phyloP scores from a whole-genome alignment of 2,888 invertebrate genomes.

The Diadegma fenestrale region DNA sequence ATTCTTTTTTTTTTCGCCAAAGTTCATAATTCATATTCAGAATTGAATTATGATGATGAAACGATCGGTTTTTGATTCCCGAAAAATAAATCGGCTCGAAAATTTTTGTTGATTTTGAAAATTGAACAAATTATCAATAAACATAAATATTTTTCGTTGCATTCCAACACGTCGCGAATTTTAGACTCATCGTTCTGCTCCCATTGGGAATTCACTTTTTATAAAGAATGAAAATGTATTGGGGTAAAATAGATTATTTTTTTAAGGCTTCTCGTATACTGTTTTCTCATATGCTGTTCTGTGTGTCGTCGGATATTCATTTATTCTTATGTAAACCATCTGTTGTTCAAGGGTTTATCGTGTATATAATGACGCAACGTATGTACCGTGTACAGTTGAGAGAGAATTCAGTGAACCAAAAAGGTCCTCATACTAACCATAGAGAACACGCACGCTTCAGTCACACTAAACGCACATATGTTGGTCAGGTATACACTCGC shows the following conservation, averaged over 20 bases:
- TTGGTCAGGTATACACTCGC: constrained; percentile 28
- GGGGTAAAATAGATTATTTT: background rate
- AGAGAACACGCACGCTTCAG: constrained; percentile 31
- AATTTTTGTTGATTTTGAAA: no score
- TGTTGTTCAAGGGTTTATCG: constrained; percentile 60
- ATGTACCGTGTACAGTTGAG: constrained; percentile 39
- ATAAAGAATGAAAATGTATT: background rate
- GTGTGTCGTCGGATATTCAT: background rate
- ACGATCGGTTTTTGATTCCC: no score
- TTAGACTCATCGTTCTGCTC: no score
- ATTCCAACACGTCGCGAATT: no score
- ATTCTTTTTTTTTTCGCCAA: no score
- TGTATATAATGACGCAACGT: constrained; percentile 56
- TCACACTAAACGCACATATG: constrained; percentile 38
- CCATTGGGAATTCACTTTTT: background rate
- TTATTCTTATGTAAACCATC: constrained; percentile 39
- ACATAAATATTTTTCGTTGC: no score
- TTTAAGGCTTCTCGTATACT: constrained; percentile 6
- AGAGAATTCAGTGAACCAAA: constrained; percentile 30
- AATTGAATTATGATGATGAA: no score
- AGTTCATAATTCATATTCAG: no score
- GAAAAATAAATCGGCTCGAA: no score
- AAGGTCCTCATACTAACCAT: background rate
- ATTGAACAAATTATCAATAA: no score
- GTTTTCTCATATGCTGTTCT: background rate